A percentile compares a stretch with the other conserved stretches of the same genome.
These are phyloP conservation scores for Nematostella vectensis DNA, from an alignment of 92 coral and sea anemone genomes.

Conservation along the genomic window DNA sequence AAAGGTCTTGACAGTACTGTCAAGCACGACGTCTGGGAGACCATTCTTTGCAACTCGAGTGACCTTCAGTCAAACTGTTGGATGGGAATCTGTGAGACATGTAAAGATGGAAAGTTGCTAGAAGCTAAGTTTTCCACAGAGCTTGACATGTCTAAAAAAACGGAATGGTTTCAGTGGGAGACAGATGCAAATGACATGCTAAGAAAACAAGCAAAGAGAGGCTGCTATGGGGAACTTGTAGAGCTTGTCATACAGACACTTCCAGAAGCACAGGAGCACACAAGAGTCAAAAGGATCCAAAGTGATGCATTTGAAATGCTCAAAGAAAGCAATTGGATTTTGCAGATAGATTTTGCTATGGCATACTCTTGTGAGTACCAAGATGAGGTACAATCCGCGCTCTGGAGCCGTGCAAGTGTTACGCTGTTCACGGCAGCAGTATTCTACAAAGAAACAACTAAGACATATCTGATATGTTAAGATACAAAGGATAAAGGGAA, in stretches of 20 bases:
- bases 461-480: constrained; percentile 25
- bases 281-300: constrained; percentile 30
- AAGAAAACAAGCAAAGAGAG: constrained; percentile 25
- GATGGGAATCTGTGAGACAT: constrained; percentile 25
- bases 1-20: constrained; percentile 9
- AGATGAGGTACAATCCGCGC: too few relatives aligned
- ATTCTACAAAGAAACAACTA: constrained; percentile 13
- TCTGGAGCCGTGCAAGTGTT: too few relatives aligned
- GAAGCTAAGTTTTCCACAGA: constrained; percentile 16
- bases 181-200: constrained; percentile 18
- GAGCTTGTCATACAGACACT: constrained; percentile 29
- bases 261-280: constrained; percentile 41
- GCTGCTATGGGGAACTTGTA: constrained; percentile 32
- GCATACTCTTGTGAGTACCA: too few relatives aligned
- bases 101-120: constrained; percentile 29
- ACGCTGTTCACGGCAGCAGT: too few relatives aligned
- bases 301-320: constrained; percentile 31
- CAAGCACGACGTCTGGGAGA: constrained; percentile 5
- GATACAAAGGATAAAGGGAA: constrained; percentile 31
- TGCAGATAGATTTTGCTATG: too few relatives aligned
- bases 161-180: constrained; percentile 33
- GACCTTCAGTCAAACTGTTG: constrained; percentile 29
- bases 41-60: constrained; percentile 19
- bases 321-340: too few relatives aligned
- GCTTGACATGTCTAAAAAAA: constrained; percentile 15